Base-by-base conservation (phyloP, 1,140 invertebrate species). In the Cydia fagiglandana region DNA sequence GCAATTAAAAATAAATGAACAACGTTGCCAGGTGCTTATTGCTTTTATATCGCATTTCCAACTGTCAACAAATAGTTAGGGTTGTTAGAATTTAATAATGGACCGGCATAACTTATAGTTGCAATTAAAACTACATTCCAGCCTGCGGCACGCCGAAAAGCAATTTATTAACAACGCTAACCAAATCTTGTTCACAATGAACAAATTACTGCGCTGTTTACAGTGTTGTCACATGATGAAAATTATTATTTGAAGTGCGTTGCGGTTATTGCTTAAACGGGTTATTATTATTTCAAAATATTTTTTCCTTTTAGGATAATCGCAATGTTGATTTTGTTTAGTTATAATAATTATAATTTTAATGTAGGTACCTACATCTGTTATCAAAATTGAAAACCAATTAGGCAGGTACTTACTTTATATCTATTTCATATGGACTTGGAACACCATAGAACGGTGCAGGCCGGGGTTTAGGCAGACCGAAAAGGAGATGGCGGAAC, bases 101-200 rank as follows among this genome's bases (percentile, higher is more conserved):
- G 9, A 24, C 17, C 56, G 20, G n/a, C 2, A 24, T 61, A 61
- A 61, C 20, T 61, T 24, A 61, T 24, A 61, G 56, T 61, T 61
- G 56, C 56, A 24, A 61, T 61, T 61, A 61, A 61, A 61, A 24
- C 56, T 24, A 7, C 56, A 61, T 61, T 61, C 20, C 56, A 7
- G 7, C 15, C 56, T 61, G 56, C n/a, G 56, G 56, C 10, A 24
- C 56, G 4, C 56, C 56, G n/a, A 61, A 61, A 61, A 61, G 56
- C 24, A 61, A 61, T 61, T 24, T 24, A 61, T 61, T 20, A 61
- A 20, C 56, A 6, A 61, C 20, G 56, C 17, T 61, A 61, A 61
- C 56, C 56, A 61, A 61, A 61, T 61, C 56, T 61, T 61, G 56
- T 12, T 24, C 20, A 24, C 56, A 61, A 61, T 61, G 56, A 61